phyloP scores from a whole-genome alignment of 2,888 invertebrate genomes.

The Aphidoletes aphidimyza region DNA sequence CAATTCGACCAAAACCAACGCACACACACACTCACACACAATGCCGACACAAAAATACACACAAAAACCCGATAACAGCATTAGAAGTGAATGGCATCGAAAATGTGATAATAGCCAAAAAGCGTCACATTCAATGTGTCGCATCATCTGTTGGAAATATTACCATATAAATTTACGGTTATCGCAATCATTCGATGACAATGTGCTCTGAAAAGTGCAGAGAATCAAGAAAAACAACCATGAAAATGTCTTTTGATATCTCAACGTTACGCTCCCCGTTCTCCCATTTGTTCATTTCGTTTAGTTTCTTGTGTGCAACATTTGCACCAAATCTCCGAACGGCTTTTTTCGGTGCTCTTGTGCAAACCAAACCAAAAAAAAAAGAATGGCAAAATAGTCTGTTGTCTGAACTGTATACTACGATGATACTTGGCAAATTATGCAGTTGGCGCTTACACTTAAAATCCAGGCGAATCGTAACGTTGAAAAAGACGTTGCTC shows the following conservation, averaged over 20 bases:
- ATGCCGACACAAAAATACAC: background rate
- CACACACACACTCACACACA: background rate
- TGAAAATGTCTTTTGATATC: slow-evolving; percentile 6
- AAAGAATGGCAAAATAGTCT: too few relatives aligned
- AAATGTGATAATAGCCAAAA: slow-evolving; percentile 46
- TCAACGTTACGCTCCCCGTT: background rate
- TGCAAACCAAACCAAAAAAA: background rate
- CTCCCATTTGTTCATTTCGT: background rate
- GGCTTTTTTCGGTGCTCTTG: too few relatives aligned
- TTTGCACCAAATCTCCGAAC: too few relatives aligned
- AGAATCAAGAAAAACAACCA: background rate
- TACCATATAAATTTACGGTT: slow-evolving; percentile 33
- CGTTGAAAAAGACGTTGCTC: slow-evolving; percentile 7
- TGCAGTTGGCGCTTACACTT: slow-evolving; percentile 48
- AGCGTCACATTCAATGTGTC: slow-evolving; percentile 46
- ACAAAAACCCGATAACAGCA: background rate
- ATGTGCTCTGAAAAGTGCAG: slow-evolving; percentile 24
- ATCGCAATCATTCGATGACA: slow-evolving; percentile 18
- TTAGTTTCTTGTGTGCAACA: background rate
- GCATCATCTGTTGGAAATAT: slow-evolving; percentile 42
- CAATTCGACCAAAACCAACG: background rate
- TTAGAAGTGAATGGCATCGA: slow-evolving; percentile 48
- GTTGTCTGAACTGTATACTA: background rate
- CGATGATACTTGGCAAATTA: slow-evolving; percentile 38
- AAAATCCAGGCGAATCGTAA: background rate